A percentile compares a stretch with the other conserved stretches of the same genome.
Conservation (phyloP, 2,797 vertebrate species). For the Smutsia gigantea region DNA sequence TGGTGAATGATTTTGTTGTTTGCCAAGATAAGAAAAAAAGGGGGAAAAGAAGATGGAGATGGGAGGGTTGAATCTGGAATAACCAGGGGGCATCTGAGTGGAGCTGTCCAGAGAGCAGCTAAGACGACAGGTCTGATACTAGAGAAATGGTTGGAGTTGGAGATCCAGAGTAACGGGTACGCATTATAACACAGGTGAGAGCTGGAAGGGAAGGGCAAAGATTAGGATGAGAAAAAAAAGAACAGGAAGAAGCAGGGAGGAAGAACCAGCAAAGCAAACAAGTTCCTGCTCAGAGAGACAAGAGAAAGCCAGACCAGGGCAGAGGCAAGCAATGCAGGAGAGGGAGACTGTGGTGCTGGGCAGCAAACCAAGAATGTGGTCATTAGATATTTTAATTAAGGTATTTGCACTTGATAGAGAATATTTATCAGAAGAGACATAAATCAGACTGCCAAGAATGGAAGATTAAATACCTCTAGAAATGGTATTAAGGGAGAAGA, state of each 20-base stretch:
- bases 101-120: neutral
- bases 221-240: neutral
- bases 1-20: neutral
- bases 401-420: neutral
- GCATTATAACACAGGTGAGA: neutral
- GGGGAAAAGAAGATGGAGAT: neutral
- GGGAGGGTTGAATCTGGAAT: neutral
- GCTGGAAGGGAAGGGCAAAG: neutral
- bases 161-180: neutral
- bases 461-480: neutral
- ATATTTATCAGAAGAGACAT: neutral
- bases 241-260: neutral
- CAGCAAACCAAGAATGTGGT: neutral
- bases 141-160: neutral
- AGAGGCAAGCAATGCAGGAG: neutral
- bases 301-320: neutral
- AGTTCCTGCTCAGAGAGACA: neutral
- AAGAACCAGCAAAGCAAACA: neutral
- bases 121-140: neutral
- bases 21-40: neutral
- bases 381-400: neutral
- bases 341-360: neutral
- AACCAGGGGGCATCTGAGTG: no score
- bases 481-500: neutral
- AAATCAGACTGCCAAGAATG: neutral